Evolutionary conservation across 2,888 invertebrate species (phyloP), one percentile per base, ranked within the genome.

Genomic region (Clepsis dumicolana): DNA sequence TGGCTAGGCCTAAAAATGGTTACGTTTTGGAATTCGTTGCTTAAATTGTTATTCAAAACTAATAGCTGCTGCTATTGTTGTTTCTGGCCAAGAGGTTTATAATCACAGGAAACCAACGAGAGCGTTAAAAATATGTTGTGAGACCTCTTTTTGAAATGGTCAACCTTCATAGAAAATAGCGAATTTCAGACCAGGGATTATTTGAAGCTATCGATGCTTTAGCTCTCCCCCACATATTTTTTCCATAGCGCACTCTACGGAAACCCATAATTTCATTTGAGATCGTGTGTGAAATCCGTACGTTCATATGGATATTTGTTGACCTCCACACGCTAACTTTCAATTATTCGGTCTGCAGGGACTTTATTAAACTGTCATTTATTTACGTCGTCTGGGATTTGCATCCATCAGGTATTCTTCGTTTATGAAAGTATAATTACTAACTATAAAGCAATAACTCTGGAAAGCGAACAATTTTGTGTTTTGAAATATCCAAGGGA

Each of bases 271-370:
- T 54, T 54, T 54, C 29, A 65, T 24, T 44, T 60, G n/a, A 16
- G 59, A 65, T 60, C 56, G 41, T 52, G 12, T 44, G 41, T 52
- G 18, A 53, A 65, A 32, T 16, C 38, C 52, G 38, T 65, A 25
- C 18, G 60, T 65, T 60, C 65, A 61, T 61, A 65, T 65, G 60
- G 8, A 38, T 64, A 44, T 65, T 41, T 32, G 27, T 18, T 61
- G 60, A n/a, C 61, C 50, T 53, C 65, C 29, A 65, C 65, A 65
- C 65, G 65, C 60, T 41, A 65, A 60, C 52, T 65, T 65, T 61
- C 65, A 61, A 65, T 65, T 65, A 61, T 21, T 35, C 59, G 24
- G 53, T 25, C 65, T 10, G 16, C 41, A 53, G 65, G 60, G 65
- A 65, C 60, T 65, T 54, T 27, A 54, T 65, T 61, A 61, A 65